Evolutionary conservation across 1,140 invertebrate species (phyloP).

Genomic region (Ceratina calcarata): DNA sequence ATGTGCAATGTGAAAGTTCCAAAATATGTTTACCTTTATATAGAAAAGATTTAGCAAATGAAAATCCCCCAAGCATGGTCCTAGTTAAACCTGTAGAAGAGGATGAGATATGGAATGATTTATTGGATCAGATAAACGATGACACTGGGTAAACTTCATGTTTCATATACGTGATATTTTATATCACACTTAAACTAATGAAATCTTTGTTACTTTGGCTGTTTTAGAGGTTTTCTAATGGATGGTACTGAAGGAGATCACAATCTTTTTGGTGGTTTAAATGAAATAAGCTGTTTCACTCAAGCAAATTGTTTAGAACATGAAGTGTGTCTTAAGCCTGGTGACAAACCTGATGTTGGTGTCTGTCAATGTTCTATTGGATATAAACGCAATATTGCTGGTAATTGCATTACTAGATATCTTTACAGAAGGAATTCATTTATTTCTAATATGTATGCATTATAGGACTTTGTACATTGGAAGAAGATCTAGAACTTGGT

Average conservation of each 20-base stretch:
- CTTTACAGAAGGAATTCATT: background rate
- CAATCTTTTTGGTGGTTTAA: slow-evolving; percentile 70
- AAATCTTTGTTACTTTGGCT: background rate
- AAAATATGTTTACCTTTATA: slow-evolving; percentile 86
- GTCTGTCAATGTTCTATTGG: slow-evolving; percentile 86
- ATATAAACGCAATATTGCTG: slow-evolving; percentile 81
- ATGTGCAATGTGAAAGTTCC: slow-evolving; percentile 86
- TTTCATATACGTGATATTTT: background rate
- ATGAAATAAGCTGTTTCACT: slow-evolving; percentile 75
- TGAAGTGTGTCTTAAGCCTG: slow-evolving; percentile 84
- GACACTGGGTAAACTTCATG: slow-evolving; percentile 60
- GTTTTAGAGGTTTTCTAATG: slow-evolving; percentile 73
- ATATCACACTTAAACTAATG: slow-evolving; percentile 21
- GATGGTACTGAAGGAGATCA: slow-evolving; percentile 76
- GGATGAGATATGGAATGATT: slow-evolving; percentile 81
- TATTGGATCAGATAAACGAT: slow-evolving; percentile 71
- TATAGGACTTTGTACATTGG: slow-evolving; percentile 63
- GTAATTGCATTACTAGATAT: slow-evolving; percentile 57
- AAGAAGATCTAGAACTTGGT: slow-evolving; percentile 61
- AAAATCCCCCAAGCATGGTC: slow-evolving; percentile 86
- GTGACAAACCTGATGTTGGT: slow-evolving; percentile 82
- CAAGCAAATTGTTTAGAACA: slow-evolving; percentile 82
- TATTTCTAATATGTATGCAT: slow-evolving; percentile 54
- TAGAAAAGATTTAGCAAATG: slow-evolving; percentile 80
- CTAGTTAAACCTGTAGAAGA: slow-evolving; percentile 86